Conservation (phyloP, 2,888 invertebrate species). For the Peribatodes rhomboidaria region DNA sequence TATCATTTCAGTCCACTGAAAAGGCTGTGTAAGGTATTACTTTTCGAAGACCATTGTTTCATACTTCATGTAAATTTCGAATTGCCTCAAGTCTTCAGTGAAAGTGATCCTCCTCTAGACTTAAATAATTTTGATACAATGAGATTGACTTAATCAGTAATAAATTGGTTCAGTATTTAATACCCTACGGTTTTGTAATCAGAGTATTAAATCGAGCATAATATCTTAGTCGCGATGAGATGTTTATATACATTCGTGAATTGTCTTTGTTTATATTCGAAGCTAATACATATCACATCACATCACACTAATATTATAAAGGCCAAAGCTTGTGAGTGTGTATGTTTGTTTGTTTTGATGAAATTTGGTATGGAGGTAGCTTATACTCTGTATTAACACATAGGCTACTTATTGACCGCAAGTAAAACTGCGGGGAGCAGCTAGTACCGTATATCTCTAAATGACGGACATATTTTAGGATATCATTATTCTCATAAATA, state of each 20-base stretch:
- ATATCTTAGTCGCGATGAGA: conserved; percentile 54
- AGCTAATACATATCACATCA: conserved; percentile 25
- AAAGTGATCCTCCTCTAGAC: neutral
- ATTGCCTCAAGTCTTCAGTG: neutral
- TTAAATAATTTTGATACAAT: conserved; percentile 7
- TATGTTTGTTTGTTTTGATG: no score
- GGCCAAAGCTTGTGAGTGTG: no score
- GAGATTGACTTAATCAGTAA: conserved; percentile 5
- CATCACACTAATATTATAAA: no score
- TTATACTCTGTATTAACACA: no score
- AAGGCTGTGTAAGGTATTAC: neutral
- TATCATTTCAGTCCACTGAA: neutral
- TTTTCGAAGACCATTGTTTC: neutral
- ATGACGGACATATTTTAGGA: no score
- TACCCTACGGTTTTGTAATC: conserved; percentile 33
- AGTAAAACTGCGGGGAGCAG: no score
- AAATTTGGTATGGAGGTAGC: no score
- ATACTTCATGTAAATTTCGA: neutral
- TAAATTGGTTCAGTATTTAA: conserved; percentile 20
- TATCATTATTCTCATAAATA: no score
- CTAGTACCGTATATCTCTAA: no score
- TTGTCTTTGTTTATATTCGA: conserved; percentile 51
- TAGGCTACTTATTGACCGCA: no score
- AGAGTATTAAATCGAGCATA: conserved; percentile 31
- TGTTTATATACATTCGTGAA: conserved; percentile 58